phyloP scores from a whole-genome alignment of 2,113 vertebrate species.

The Archocentrus centrarchus region DNA sequence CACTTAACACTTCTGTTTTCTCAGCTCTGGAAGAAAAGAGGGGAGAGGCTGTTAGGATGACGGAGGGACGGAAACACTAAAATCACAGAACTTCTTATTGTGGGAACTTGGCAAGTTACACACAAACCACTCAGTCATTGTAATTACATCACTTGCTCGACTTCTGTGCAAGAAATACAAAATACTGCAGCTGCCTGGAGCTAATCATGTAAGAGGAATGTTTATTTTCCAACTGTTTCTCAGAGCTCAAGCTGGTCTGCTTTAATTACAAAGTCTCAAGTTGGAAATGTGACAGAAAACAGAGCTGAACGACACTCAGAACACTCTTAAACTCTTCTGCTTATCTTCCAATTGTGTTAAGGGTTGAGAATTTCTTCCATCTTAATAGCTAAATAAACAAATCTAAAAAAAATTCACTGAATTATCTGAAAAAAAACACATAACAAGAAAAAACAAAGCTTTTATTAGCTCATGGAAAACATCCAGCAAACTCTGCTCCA shows the following conservation, averaged over 20 bases:
- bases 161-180: conserved; percentile 21
- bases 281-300: neutral
- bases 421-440: neutral
- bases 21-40: conserved; percentile 72
- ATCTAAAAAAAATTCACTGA: neutral
- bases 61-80: neutral
- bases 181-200: conserved; percentile 12
- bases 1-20: conserved; percentile 80
- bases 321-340: neutral
- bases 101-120: conserved; percentile 36
- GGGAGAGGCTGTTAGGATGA: conserved; percentile 18
- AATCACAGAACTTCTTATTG: conserved; percentile 26
- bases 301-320: neutral
- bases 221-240: neutral
- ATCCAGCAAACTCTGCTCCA: neutral
- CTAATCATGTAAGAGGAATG: neutral
- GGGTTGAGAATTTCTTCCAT: neutral
- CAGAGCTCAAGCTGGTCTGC: neutral
- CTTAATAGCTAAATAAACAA: neutral
- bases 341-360: conserved; percentile 4
- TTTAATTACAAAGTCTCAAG: neutral
- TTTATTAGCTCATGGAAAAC: neutral
- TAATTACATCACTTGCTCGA: conserved; percentile 36
- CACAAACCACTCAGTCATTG: conserved; percentile 27
- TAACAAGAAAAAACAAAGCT: neutral